Conservation (phyloP, 53 echinoderm and acorn worm species). For the Patiria pectinifera region DNA sequence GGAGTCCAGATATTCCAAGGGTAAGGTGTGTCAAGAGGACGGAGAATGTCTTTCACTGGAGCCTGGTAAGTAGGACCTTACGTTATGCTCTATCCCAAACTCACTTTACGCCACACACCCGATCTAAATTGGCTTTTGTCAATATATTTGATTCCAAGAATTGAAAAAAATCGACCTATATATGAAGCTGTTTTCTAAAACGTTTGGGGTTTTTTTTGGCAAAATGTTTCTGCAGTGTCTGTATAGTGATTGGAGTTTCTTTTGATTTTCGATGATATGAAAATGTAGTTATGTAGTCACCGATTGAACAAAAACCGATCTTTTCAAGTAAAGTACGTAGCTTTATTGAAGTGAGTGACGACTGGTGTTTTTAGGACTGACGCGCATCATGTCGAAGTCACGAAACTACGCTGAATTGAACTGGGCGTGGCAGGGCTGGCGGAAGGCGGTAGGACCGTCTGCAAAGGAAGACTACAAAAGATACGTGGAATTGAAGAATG, state of each 20-base stretch:
- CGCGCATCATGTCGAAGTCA: conserved; percentile 69
- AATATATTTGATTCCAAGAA: too few species aligned
- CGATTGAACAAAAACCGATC: background rate
- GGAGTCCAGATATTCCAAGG: conserved; percentile 92
- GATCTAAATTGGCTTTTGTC: too few species aligned
- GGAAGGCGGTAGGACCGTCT: conserved; percentile 70
- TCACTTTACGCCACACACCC: too few species aligned
- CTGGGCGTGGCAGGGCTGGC: conserved; percentile 82
- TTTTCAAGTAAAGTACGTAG: background rate
- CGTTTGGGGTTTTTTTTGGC: too few species aligned
- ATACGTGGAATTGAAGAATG: conserved; percentile 76
- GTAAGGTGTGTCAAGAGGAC: conserved; percentile 72
- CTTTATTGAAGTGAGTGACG: background rate
- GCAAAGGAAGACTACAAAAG: conserved; percentile 69
- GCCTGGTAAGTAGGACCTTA: conserved; percentile 73
- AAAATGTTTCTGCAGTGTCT: too few species aligned
- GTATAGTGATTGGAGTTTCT: too few species aligned
- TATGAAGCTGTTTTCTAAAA: too few species aligned
- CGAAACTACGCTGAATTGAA: conserved; percentile 73
- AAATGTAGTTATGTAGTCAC: too few species aligned
- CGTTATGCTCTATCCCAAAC: background rate
- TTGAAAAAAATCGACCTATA: too few species aligned
- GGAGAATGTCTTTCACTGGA: conserved; percentile 81
- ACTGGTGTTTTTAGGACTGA: conserved; percentile 58
- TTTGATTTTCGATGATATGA: too few species aligned